Conservation (phyloP, 1,140 invertebrate genomes). For the Chironomus striatipennis region DNA sequence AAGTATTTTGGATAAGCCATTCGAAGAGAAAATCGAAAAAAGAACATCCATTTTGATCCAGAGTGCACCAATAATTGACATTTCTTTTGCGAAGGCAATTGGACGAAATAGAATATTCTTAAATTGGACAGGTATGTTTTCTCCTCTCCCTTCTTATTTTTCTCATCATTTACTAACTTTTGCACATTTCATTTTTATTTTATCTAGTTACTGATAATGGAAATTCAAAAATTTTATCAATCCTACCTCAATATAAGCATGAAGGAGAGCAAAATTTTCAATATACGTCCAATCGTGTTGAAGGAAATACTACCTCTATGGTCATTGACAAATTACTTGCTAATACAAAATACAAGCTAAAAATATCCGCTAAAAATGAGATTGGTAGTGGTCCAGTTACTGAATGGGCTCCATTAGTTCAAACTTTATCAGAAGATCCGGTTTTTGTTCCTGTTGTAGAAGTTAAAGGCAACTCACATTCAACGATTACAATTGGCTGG, state of each 20-base stretch:
- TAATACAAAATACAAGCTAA: constrained; percentile 52
- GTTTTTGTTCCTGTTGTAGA: constrained; percentile 65
- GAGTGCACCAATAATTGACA: constrained; percentile 58
- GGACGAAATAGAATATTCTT: constrained; percentile 63
- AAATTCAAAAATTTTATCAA: constrained; percentile 58
- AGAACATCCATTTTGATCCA: constrained; percentile 49
- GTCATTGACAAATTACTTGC: constrained; percentile 52
- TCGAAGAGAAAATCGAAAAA: constrained; percentile 29
- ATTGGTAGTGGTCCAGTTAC: constrained; percentile 44
- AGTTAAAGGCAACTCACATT: constrained; percentile 65
- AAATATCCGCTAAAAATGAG: constrained; percentile 45
- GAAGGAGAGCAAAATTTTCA: constrained; percentile 41
- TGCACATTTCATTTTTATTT: not conserved
- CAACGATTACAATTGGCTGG: constrained; percentile 72
- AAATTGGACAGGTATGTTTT: constrained; percentile 58
- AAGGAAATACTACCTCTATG: constrained; percentile 50
- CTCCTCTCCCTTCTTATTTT: constrained; percentile 24
- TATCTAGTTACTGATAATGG: constrained; percentile 49
- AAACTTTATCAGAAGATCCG: constrained; percentile 60
- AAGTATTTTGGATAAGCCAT: constrained; percentile 26
- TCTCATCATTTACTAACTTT: not conserved
- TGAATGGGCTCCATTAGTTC: constrained; percentile 45
- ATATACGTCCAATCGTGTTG: constrained; percentile 47
- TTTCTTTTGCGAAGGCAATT: constrained; percentile 66
- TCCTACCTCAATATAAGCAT: constrained; percentile 54